These are phyloP conservation scores for Campoplex capitator DNA, from an alignment of 2,888 invertebrate genomes.

Conservation along the genomic window DNA sequence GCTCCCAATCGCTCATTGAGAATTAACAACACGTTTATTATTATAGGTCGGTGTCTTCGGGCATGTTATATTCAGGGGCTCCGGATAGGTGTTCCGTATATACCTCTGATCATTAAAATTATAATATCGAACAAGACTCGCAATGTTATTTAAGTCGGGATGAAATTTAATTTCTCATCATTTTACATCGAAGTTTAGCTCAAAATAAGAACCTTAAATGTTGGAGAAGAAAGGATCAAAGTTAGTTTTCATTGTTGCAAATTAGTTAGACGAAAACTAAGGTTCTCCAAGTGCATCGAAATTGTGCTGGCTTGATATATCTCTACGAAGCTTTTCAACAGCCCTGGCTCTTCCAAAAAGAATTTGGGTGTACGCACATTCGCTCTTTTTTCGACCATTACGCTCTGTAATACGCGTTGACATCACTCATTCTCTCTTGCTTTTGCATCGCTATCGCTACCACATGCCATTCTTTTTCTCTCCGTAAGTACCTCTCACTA, in stretches of 20 bases:
- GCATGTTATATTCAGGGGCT: slow-evolving; percentile 44
- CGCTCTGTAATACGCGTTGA: not conserved
- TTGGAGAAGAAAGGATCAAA: not conserved
- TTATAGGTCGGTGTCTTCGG: slow-evolving; percentile 50
- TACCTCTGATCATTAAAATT: slow-evolving; percentile 40
- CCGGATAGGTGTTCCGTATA: slow-evolving; percentile 20
- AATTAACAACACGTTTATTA: slow-evolving; percentile 65
- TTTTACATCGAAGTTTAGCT: not conserved
- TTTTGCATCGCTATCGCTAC: not conserved
- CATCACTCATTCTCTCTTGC: not conserved
- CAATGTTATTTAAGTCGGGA: slow-evolving; percentile 1
- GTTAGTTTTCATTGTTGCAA: no score
- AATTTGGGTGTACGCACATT: no score
- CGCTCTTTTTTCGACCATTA: slow-evolving; percentile 5
- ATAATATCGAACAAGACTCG: slow-evolving; percentile 11
- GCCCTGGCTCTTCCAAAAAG: not conserved
- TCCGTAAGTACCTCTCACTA: slow-evolving; percentile 45
- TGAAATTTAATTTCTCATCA: slow-evolving; percentile 16
- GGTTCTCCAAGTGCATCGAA: slow-evolving; percentile 44
- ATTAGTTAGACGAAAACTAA: no score
- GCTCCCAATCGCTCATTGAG: slow-evolving; percentile 56
- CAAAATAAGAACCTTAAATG: not conserved
- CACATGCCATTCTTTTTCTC: not conserved
- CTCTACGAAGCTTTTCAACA: slow-evolving; percentile 41
- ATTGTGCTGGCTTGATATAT: slow-evolving; percentile 47